phyloP scores from a whole-genome alignment of 2,888 invertebrate species.

The Lasioglossum marginatum region DNA sequence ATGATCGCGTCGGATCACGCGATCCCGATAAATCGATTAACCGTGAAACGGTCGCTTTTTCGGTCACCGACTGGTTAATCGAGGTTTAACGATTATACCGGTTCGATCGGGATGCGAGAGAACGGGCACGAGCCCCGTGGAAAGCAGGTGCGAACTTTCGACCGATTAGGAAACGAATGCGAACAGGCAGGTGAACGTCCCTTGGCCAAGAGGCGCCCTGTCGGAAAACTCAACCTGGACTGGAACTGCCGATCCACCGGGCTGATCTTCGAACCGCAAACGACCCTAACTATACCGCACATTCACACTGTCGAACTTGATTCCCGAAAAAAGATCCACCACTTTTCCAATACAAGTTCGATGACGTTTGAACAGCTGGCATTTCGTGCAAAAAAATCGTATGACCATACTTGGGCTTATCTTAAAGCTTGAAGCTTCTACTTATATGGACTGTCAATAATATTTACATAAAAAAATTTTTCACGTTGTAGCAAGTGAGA shows the following conservation, averaged over 20 bases:
- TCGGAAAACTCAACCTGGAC: conserved; percentile 54
- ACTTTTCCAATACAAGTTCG: neutral
- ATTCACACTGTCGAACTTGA: neutral
- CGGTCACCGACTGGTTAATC: conserved; percentile 41
- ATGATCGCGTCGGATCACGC: conserved; percentile 44
- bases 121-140: conserved; percentile 7
- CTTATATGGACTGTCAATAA: neutral
- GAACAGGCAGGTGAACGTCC: conserved; percentile 46
- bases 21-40: conserved; percentile 58
- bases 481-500: neutral
- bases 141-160: conserved; percentile 63
- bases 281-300: neutral
- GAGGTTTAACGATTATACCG: conserved; percentile 58
- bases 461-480: neutral
- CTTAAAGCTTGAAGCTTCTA: neutral
- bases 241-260: neutral
- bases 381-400: neutral
- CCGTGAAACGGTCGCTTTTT: conserved; percentile 38
- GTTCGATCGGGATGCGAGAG: conserved; percentile 31
- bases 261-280: neutral
- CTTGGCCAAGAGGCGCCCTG: conserved; percentile 32
- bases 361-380: neutral
- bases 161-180: conserved; percentile 57
- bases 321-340: neutral
- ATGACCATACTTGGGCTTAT: neutral